phyloP scores from a whole-genome alignment of 92 coral and sea anemone genomes.

The Porites evermanni region DNA sequence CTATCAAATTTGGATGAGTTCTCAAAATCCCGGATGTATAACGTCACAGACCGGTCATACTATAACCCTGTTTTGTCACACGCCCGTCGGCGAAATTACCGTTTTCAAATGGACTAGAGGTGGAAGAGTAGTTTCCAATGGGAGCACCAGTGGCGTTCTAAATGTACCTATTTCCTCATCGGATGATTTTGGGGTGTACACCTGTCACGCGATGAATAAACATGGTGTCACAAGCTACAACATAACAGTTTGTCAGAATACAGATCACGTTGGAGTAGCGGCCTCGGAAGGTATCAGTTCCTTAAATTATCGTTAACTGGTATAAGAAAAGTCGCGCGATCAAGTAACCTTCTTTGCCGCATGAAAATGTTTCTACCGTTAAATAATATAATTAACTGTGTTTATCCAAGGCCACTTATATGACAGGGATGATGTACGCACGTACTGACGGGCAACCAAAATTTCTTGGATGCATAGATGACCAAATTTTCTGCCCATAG shows the following conservation, averaged over 20 bases:
- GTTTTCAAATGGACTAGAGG: slow-evolving; percentile 33
- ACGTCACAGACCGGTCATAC: slow-evolving; percentile 21
- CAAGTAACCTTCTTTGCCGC: too few species aligned
- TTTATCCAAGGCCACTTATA: too few species aligned
- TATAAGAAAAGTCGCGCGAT: too few species aligned
- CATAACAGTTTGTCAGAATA: slow-evolving; percentile 18
- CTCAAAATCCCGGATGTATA: slow-evolving; percentile 11
- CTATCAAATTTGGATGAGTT: slow-evolving; percentile 21
- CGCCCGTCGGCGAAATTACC: neutral
- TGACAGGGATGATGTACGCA: too few species aligned
- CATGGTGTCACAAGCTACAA: slow-evolving; percentile 22
- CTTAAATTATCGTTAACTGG: too few species aligned
- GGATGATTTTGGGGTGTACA: slow-evolving; percentile 36
- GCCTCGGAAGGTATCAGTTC: slow-evolving; percentile 1
- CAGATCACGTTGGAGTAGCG: neutral
- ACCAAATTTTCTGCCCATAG: too few species aligned
- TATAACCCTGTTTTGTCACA: slow-evolving; percentile 33
- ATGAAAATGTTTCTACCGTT: too few species aligned
- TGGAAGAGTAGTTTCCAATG: neutral
- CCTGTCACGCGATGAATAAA: slow-evolving; percentile 21
- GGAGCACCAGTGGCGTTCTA: slow-evolving; percentile 6
- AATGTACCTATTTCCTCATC: slow-evolving; percentile 23
- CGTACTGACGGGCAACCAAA: too few species aligned
- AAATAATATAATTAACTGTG: too few species aligned
- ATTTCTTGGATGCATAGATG: too few species aligned